A percentile compares a stretch with the other conserved stretches of the same genome.
phyloP scores from a whole-genome alignment of 1,140 invertebrate genomes.

The Stegodyphus mimosarum region DNA sequence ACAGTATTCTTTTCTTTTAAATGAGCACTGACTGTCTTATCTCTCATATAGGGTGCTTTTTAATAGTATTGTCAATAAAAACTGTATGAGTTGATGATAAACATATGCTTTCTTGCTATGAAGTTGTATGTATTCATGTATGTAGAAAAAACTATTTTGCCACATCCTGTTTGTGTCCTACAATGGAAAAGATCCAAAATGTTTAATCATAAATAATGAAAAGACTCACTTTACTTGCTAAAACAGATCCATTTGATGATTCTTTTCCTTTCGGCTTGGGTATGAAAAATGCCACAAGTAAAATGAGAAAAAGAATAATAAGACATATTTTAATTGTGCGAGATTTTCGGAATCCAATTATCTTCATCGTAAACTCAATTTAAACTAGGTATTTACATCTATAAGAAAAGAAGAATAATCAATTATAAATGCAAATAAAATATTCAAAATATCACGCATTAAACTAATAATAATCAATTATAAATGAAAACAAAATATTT shows the following conservation, averaged over 20 bases:
- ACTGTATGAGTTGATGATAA: no score
- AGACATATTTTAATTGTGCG: slow-evolving; percentile 39
- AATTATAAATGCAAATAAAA: neutral
- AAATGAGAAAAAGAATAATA: slow-evolving; percentile 40
- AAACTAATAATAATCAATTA: neutral
- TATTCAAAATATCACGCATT: neutral
- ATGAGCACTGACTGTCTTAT: no score
- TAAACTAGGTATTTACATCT: neutral
- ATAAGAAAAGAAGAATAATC: neutral
- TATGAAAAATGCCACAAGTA: slow-evolving; percentile 57
- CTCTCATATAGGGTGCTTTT: no score
- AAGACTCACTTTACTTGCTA: neutral
- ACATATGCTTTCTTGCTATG: no score
- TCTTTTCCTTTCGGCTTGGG: slow-evolving; percentile 59
- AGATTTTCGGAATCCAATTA: slow-evolving; percentile 21
- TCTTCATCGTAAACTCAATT: slow-evolving; percentile 5
- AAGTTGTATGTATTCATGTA: no score
- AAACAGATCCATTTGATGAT: neutral
- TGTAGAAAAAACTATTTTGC: no score
- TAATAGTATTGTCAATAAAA: no score
- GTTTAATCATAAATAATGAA: no score
- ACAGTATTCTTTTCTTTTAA: no score
- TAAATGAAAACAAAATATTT: neutral
- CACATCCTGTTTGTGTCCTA: no score
- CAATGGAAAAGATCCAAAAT: no score